phyloP scores from a whole-genome alignment of 2,888 invertebrate species.

The Platycnemis pennipes region DNA sequence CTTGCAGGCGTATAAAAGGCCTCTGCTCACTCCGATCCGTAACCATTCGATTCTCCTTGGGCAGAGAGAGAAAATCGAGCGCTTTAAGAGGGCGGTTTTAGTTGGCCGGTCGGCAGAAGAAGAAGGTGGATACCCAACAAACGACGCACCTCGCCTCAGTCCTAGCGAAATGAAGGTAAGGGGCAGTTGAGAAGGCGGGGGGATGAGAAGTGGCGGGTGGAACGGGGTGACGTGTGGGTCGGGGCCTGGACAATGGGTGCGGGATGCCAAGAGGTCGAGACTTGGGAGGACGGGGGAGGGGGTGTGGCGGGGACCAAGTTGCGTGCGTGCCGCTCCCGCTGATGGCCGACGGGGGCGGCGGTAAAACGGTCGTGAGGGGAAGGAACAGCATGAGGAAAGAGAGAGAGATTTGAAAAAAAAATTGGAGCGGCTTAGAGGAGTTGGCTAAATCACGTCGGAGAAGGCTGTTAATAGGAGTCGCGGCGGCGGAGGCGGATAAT shows the following conservation, averaged over 20 bases:
- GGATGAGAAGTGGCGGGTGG: background rate
- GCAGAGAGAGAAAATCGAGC: conserved; percentile 44
- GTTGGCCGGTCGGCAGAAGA: conserved; percentile 33
- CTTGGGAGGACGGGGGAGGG: background rate
- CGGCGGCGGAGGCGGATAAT: background rate
- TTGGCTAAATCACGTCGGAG: background rate
- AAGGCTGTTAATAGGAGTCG: background rate
- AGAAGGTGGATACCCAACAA: conserved; percentile 44
- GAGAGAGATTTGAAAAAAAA: background rate
- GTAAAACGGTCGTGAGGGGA: background rate
- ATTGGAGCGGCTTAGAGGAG: background rate
- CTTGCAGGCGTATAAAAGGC: conserved; percentile 66
- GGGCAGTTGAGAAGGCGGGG: background rate
- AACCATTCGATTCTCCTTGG: conserved; percentile 68
- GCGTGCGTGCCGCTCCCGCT: background rate
- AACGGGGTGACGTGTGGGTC: background rate
- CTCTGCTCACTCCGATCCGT: conserved; percentile 60
- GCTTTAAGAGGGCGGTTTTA: conserved; percentile 52
- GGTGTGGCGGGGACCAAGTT: background rate
- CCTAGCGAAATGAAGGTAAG: conserved; percentile 61
- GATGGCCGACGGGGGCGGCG: background rate
- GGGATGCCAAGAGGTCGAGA: background rate
- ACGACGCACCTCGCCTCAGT: conserved; percentile 44
- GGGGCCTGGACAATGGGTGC: background rate
- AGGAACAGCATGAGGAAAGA: background rate